These are phyloP conservation scores for Micoletzkya japonica DNA, from an alignment of 2,888 invertebrate genomes.

Conservation along the genomic window DNA sequence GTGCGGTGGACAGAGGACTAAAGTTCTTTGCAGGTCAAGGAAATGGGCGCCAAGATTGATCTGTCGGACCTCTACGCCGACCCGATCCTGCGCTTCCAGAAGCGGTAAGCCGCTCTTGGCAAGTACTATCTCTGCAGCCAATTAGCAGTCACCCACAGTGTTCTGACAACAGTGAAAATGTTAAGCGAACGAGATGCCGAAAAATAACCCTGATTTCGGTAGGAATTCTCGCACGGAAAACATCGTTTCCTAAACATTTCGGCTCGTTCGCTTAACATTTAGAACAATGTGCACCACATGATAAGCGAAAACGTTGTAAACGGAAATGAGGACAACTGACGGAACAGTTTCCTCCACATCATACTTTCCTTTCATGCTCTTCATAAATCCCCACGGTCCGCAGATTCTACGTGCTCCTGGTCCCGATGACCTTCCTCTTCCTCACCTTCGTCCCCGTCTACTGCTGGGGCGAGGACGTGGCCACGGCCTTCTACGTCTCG, in stretches of 20 bases:
- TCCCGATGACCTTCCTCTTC: slow-evolving; percentile 79
- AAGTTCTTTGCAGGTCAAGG: slow-evolving; percentile 7
- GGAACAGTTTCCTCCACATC: no score
- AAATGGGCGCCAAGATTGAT: slow-evolving; percentile 73
- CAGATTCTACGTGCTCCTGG: slow-evolving; percentile 76
- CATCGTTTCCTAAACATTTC: no score
- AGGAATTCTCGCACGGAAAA: no score
- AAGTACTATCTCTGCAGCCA: slow-evolving; percentile 31
- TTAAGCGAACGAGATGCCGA: no score
- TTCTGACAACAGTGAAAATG: no score
- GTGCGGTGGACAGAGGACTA: no score
- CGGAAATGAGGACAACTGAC: neutral
- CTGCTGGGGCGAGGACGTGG: slow-evolving; percentile 79
- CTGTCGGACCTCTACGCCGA: slow-evolving; percentile 81
- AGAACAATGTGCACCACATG: no score
- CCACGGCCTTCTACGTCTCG: slow-evolving; percentile 81
- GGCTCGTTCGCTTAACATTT: no score
- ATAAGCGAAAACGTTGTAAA: no score
- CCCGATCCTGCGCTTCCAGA: slow-evolving; percentile 80
- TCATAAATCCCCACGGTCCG: no score
- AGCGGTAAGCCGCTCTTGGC: slow-evolving; percentile 71
- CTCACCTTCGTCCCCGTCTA: slow-evolving; percentile 73
- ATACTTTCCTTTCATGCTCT: no score
- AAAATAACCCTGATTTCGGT: no score
- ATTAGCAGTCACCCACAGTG: neutral